A percentile compares a stretch with the other conserved stretches of the same genome.
Evolutionary conservation across 2,888 invertebrate species (phyloP).

Genomic region (Heterodera filipjevi): DNA sequence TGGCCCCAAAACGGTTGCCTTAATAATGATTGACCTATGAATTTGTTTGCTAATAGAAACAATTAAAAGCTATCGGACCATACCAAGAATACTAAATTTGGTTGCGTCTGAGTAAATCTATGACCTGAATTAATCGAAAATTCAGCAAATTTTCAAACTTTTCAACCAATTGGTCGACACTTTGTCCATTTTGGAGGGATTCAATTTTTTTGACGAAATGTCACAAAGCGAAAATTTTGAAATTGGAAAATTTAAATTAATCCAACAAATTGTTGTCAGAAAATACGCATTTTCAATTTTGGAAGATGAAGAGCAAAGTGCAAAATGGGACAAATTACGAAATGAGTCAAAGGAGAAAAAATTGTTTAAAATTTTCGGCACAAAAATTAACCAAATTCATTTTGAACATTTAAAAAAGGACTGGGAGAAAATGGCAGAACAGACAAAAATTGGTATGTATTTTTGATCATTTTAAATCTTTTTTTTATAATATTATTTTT

Average conservation of each 20-base stretch:
- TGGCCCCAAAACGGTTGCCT: too few relatives aligned
- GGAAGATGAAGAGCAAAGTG: background rate
- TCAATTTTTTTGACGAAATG: background rate
- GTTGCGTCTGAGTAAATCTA: too few relatives aligned
- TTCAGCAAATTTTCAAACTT: too few relatives aligned
- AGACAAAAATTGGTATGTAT: background rate
- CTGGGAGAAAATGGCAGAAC: background rate
- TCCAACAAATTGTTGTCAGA: background rate
- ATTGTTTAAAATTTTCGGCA: background rate
- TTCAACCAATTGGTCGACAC: background rate
- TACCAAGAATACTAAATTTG: too few relatives aligned
- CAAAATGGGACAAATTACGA: background rate
- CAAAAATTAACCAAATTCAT: background rate
- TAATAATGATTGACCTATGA: too few relatives aligned
- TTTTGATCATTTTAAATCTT: background rate
- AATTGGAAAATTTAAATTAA: background rate
- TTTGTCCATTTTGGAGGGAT: background rate
- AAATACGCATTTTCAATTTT: background rate
- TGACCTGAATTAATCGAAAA: too few relatives aligned
- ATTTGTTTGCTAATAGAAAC: too few relatives aligned
- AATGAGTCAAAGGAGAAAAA: background rate
- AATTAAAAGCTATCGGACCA: too few relatives aligned
- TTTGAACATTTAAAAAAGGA: background rate
- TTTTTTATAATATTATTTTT: too few relatives aligned
- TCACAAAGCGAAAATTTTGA: background rate